A percentile compares a stretch with the other conserved stretches of the same genome.
Evolutionary conservation across 2,888 invertebrate species (phyloP).

Genomic region (Syrphus vitripennis): DNA sequence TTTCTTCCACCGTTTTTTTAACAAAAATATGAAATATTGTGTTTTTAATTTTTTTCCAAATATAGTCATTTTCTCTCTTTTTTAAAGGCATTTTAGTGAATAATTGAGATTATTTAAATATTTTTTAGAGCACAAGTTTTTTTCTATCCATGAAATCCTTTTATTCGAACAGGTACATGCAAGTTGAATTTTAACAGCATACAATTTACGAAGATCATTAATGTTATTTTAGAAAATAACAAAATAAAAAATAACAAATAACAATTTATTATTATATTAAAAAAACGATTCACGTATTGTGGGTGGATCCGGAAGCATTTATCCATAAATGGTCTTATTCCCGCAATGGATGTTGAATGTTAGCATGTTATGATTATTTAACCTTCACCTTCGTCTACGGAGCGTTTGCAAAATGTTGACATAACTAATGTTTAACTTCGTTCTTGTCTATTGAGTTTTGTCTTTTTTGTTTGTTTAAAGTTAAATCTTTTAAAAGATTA

Average conservation of each 20-base stretch:
- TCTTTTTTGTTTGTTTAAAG: constrained; percentile 9
- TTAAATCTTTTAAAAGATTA: neutral
- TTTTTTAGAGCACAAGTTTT: too few relatives aligned
- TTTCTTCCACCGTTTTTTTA: too few relatives aligned
- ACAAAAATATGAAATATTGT: too few relatives aligned
- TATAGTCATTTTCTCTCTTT: too few relatives aligned
- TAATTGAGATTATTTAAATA: too few relatives aligned
- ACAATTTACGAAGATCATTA: too few relatives aligned
- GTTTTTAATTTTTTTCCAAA: too few relatives aligned
- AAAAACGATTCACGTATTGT: neutral
- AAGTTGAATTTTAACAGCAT: too few relatives aligned
- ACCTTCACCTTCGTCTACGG: constrained; percentile 16
- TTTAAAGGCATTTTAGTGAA: too few relatives aligned
- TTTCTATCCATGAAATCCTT: too few relatives aligned
- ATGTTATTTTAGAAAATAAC: neutral
- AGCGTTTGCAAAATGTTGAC: neutral
- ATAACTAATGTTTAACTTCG: neutral
- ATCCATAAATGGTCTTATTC: neutral
- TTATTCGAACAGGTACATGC: too few relatives aligned
- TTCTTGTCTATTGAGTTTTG: constrained; percentile 2
- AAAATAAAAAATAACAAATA: neutral
- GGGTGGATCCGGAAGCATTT: neutral
- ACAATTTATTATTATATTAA: neutral
- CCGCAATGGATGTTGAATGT: neutral
- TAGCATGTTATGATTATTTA: neutral